Conservation (phyloP, 2,113 vertebrate genomes). For the Erpornis zantholeuca region DNA sequence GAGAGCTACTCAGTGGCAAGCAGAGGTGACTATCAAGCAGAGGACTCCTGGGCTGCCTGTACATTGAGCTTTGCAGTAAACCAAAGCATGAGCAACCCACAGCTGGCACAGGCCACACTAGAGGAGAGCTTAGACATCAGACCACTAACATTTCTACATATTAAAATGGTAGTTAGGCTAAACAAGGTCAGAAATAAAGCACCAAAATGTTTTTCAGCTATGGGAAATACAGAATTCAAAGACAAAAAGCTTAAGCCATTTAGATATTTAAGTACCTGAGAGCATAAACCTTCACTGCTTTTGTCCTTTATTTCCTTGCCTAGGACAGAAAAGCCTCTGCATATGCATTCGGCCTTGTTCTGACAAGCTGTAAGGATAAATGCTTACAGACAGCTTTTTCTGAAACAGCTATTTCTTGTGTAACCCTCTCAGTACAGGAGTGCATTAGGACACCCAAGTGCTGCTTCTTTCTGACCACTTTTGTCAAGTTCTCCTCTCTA, state of each 20-base stretch:
- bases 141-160: background rate
- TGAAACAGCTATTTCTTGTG: background rate
- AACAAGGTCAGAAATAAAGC: background rate
- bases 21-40: background rate
- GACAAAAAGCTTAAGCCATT: background rate
- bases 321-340: constrained; percentile 5
- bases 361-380: constrained; percentile 4
- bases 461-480: background rate
- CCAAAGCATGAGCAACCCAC: background rate
- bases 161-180: background rate
- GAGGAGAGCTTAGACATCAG: background rate
- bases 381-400: background rate
- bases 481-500: background rate
- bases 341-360: background rate
- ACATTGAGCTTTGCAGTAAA: background rate
- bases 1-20: background rate
- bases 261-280: background rate
- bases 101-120: background rate
- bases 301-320: background rate
- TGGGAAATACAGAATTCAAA: background rate
- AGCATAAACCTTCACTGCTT: background rate
- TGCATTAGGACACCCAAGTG: background rate
- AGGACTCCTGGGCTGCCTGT: background rate
- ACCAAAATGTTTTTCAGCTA: background rate
- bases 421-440: background rate